These are phyloP conservation scores for Crematogaster levior DNA, from an alignment of 2,888 invertebrate genomes.

Conservation along the genomic window DNA sequence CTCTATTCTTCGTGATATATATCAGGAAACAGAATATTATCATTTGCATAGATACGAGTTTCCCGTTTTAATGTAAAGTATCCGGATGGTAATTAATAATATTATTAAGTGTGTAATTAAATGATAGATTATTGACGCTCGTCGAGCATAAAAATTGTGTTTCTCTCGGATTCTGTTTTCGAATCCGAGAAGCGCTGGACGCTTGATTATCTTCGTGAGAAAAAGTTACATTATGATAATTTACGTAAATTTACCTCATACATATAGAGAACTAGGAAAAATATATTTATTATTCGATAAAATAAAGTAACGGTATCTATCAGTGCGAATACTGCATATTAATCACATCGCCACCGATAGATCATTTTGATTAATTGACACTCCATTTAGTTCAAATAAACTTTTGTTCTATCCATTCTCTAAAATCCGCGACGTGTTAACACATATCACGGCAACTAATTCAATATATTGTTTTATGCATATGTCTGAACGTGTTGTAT, in stretches of 20 bases:
- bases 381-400: constrained; percentile 24
- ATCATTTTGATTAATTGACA: constrained; percentile 6
- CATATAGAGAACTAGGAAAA: too few species aligned
- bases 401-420: background rate
- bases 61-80: background rate
- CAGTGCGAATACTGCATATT: background rate
- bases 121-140: constrained; percentile 14
- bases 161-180: background rate
- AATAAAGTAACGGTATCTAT: background rate
- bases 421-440: constrained; percentile 21
- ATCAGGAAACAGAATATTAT: constrained; percentile 37
- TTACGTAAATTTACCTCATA: too few species aligned
- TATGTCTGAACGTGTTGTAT: background rate
- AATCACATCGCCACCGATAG: background rate
- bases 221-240: background rate
- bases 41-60: constrained; percentile 26
- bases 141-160: constrained; percentile 11
- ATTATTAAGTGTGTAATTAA: constrained; percentile 22
- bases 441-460: constrained; percentile 19
- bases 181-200: background rate
- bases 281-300: too few species aligned
- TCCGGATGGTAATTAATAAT: background rate
- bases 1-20: constrained; percentile 13
- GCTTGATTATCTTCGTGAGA: background rate
- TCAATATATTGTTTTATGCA: background rate